These are phyloP conservation scores for Tetrapedia diversipes DNA, from an alignment of 2,888 invertebrate genomes.

Conservation along the genomic window DNA sequence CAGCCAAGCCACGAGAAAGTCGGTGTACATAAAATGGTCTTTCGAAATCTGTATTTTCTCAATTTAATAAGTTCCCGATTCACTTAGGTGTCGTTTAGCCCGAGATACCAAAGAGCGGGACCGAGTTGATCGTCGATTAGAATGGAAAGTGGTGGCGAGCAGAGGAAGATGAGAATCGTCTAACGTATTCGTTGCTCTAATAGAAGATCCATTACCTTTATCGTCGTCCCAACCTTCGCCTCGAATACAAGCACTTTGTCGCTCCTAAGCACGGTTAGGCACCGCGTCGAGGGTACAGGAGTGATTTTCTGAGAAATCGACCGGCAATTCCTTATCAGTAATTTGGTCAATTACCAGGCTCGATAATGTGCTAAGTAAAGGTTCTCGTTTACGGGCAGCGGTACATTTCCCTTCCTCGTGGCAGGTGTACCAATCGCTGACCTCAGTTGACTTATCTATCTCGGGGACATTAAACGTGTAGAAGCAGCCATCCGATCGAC, in stretches of 20 bases:
- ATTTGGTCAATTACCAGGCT: slow-evolving; percentile 73
- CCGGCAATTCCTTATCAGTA: slow-evolving; percentile 68
- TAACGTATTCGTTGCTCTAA: slow-evolving; percentile 60
- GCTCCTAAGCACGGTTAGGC: slow-evolving; percentile 16
- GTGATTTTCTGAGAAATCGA: slow-evolving; percentile 60
- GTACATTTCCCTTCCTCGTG: slow-evolving; percentile 22
- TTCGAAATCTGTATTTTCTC: slow-evolving; percentile 39
- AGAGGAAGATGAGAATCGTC: slow-evolving; percentile 24
- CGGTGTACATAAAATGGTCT: slow-evolving; percentile 4
- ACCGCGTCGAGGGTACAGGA: slow-evolving; percentile 35
- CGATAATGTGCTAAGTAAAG: slow-evolving; percentile 67
- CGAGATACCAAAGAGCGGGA: slow-evolving; percentile 35
- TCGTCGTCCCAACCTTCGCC: slow-evolving; percentile 69
- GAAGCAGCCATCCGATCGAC: slow-evolving; percentile 28
- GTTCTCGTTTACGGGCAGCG: slow-evolving; percentile 52
- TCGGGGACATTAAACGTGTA: slow-evolving; percentile 50
- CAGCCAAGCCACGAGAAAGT: background rate
- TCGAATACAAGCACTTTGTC: slow-evolving; percentile 51
- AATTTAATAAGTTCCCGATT: slow-evolving; percentile 57
- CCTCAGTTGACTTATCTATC: slow-evolving; percentile 43
- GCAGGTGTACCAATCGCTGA: slow-evolving; percentile 51
- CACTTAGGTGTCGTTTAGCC: slow-evolving; percentile 51
- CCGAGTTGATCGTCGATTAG: slow-evolving; percentile 38
- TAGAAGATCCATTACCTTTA: slow-evolving; percentile 79
- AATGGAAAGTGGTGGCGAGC: slow-evolving; percentile 50